Evolutionary conservation across 2,113 vertebrate genomes (phyloP), one percentile per base, ranked within the genome.

Genomic region (Thoracochromis brauschi): DNA sequence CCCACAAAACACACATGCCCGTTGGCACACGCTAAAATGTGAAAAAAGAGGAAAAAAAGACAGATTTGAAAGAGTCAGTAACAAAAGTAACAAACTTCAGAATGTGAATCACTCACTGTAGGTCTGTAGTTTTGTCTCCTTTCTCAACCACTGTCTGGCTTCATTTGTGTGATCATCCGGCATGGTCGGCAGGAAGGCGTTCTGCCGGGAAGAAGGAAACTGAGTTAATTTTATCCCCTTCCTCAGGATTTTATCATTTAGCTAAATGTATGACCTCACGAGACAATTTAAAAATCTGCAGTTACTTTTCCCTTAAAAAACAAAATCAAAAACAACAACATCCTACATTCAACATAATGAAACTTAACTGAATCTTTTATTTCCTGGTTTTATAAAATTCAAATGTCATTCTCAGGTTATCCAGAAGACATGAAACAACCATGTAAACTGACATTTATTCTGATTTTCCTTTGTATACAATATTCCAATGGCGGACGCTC

Each of bases 111-210:
- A 95, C 96, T 92, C 80, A 97, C 96, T 5, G 85, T 95, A 97
- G 29, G 0, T 1, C 42, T 29, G 35, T 5, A 87, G 3, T 0
- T 1, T 31, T 7, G 6, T 31, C 31, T 31, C 31, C 31, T 31
- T 31, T 31, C 31, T 31, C 55, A 96, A 3, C 94, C 91, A 95
- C 68, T 6, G 45, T 2, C 1, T 14, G 40, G 71, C 93, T 29
- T 95, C 91, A 79, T 29, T 91, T 1, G 31, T 85, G 87, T 94
- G 88, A 78, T 97, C 95, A 3, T 96, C 96, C 0, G 94, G 93
- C 96, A 97, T 97, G 8, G 96, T 96, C 0, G 96, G 96, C 53
- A 97, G 89, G 16, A 94, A 96, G 10, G 21, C 60, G 13, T 78
- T 31, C 96, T 89, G 13, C 5, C 7, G 80, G 57, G 7, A 57